phyloP scores from a whole-genome alignment of 2,113 vertebrate genomes.

The Scomber colias region DNA sequence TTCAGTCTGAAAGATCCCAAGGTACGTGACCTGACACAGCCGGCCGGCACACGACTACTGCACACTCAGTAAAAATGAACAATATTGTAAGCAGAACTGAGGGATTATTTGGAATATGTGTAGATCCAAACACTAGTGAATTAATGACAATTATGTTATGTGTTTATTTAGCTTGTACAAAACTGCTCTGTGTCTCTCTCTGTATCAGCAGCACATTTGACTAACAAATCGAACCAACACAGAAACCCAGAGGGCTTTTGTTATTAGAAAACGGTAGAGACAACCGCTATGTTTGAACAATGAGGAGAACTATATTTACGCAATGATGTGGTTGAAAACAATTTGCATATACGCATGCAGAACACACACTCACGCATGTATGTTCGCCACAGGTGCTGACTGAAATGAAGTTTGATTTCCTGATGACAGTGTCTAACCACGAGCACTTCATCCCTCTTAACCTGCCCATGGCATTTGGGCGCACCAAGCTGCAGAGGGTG shows the following conservation, averaged over 20 bases:
- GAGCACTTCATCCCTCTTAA: constrained; percentile 98
- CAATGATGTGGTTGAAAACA: rapidly evolving
- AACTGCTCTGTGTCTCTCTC: background rate
- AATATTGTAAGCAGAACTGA: too few relatives aligned
- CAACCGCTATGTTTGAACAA: background rate
- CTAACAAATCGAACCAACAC: constrained; percentile 41
- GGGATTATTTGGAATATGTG: background rate
- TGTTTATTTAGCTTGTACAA: background rate
- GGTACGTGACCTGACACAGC: constrained; percentile 75
- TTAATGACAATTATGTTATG: too few relatives aligned
- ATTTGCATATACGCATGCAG: background rate
- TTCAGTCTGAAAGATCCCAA: constrained; percentile 95
- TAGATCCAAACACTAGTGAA: too few relatives aligned
- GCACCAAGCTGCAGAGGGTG: constrained; percentile 92
- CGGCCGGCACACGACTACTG: background rate
- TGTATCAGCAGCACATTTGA: constrained; percentile 42
- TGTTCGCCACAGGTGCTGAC: constrained; percentile 87
- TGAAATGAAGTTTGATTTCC: constrained; percentile 97
- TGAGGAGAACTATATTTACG: background rate
- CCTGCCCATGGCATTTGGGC: constrained; percentile 95
- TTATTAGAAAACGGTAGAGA: background rate
- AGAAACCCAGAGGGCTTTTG: background rate
- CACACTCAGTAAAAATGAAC: background rate
- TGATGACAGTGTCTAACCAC: constrained; percentile 93
- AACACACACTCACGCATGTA: background rate